Base-by-base conservation (phyloP, 1,140 invertebrate species). In the Heliothis virescens region DNA sequence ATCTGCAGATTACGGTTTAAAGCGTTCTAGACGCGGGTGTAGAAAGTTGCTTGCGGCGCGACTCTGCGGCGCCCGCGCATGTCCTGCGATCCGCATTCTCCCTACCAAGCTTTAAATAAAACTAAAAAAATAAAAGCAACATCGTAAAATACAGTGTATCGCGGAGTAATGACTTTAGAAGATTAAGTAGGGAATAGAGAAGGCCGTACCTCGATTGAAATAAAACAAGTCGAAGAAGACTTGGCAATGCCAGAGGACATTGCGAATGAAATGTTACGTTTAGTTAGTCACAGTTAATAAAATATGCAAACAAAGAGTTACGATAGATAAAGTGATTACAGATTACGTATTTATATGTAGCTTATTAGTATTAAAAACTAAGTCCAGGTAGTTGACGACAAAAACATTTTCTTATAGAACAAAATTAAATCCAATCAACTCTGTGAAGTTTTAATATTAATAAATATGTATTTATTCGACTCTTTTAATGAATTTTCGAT, bases 11-110 rank as follows among this genome's bases (percentile, higher is more conserved):
- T 94, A 93, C 92, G 83, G 91, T 93, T 92, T 93, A 92, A 92
- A 92, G 86, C 85, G 91, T 89, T 94, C 91, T 93, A 94, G 92
- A 94, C 92, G 91, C 89, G 83, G 86, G 83, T 85, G 93, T 94
- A 94, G 93, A 94, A 94, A 94, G 93, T 94, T 92, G 92, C 85
- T 94, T 90, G 92, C 83, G 92, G 90, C 92, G 93, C 93, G 93
- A 93, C 92, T 90, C 82, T 73, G 77, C 86, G 93, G 93, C 93
- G 93, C 93, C 93, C 88, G 86, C 85, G 87, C 85, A 86, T 89
- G 92, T 94, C 93, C 93, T 94, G 93, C 88, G 90, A 92, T 88
- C 88, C 89, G 91, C 90, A 90, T 91, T 92, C 91, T 91, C 90
- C 89, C 88, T 89, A 89, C 82, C 87, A 85, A 89, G 85, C 83